A percentile compares a stretch with the other conserved stretches of the same genome.
These are phyloP conservation scores for Ancistrus triradiatus DNA, from an alignment of 2,113 vertebrate genomes.

Conservation along the genomic window DNA sequence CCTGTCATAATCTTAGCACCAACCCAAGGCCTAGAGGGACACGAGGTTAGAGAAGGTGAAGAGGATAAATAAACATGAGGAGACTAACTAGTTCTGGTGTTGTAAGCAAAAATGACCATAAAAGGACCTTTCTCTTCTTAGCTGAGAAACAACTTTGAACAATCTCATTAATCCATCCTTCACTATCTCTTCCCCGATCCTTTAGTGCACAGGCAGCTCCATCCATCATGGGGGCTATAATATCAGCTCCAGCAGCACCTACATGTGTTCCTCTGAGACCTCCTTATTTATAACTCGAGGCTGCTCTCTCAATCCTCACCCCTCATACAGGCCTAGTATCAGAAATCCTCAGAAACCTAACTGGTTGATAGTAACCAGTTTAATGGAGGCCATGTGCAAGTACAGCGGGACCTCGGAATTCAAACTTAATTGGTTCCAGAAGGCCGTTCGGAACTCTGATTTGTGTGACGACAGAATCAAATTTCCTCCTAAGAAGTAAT, in stretches of 20 bases:
- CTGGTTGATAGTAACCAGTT: background rate
- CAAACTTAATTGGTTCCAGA: too few relatives aligned
- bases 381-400: too few relatives aligned
- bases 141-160: background rate
- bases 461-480: too few relatives aligned
- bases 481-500: too few relatives aligned
- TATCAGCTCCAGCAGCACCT: constrained; percentile 7
- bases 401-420: too few relatives aligned
- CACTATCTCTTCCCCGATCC: background rate
- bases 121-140: background rate
- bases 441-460: too few relatives aligned
- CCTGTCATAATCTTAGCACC: constrained; percentile 31
- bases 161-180: constrained; percentile 14
- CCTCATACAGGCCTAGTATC: background rate
- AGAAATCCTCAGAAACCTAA: background rate
- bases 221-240: constrained; percentile 8
- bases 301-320: background rate
- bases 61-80: background rate
- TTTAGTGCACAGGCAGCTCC: background rate
- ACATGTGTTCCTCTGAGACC: constrained; percentile 4
- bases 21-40: constrained; percentile 13
- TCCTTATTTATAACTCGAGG: background rate
- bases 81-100: background rate
- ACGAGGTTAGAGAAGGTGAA: background rate
- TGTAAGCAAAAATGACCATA: constrained; percentile 1